Evolutionary conservation across 2,797 vertebrate species (phyloP), one percentile per base, ranked within the genome.

Genomic region (Aselliscus stoliczkanus): DNA sequence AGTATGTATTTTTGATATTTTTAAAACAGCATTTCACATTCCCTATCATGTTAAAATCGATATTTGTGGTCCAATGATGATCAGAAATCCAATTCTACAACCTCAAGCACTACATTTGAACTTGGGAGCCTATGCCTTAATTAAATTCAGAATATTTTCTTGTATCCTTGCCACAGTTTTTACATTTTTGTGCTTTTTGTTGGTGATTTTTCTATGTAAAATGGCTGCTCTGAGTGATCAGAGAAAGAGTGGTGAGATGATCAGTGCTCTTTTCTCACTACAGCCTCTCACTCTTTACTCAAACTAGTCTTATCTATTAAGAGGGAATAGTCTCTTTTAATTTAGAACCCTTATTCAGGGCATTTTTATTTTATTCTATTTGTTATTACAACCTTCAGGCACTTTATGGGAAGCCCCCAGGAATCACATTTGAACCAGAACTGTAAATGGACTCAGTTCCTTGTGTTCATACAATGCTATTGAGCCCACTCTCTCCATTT

Each of bases 51-150:
- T 90, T 96, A 88, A 96, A 92, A 69, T 88, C 86, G 52, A 27
- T 82, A 81, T 90, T 96, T 77, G 9, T 54, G 90, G n/a, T 94
- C 96, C 50, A 94, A 2, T 85, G 0, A 88, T 70, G 87, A 75
- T 94, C 9, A 3, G 56, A 83, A 96, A 79, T 94, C 50, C 65
- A 97, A 94, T 76, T 56, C 34, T 29, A 85, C 17, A 23, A 62
- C 92, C n/a, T 72, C 60, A 96, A 96, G 96, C 50, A 96, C 67
- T 93, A 12, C 23, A 42, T 95, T 97, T 92, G 90, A 89, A 88
- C 56, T 88, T 97, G 95, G 50, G 94, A 97, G 23, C 5, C 17
- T 29, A 21, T 67, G 52, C 70, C 62, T 86, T 93, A 94, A 93
- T 50, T 15, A 50, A 50, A 64, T 54, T 88, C 93, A 34, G 76